Conservation (phyloP, 2,888 invertebrate genomes). For the Callyntrura sp. region DNA sequence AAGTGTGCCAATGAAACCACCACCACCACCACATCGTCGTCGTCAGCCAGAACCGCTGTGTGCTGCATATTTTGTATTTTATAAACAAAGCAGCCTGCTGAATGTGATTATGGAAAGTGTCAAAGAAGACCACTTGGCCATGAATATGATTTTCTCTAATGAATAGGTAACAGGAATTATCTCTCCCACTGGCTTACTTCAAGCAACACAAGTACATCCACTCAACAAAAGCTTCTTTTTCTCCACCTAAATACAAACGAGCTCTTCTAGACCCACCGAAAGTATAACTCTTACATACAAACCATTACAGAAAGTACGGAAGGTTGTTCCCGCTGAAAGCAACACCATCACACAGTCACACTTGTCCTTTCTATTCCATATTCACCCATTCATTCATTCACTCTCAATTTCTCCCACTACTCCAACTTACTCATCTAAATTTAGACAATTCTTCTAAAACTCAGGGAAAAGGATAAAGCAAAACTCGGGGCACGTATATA, state of each 20-base stretch:
- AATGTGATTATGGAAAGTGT: conserved; percentile 70
- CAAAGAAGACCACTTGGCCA: conserved; percentile 68
- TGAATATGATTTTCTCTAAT: conserved; percentile 55
- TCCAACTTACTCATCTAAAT: conserved; percentile 26
- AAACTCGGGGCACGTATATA: conserved; percentile 58
- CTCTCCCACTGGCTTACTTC: conserved; percentile 17
- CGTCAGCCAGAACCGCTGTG: conserved; percentile 6
- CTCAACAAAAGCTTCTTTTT: conserved; percentile 37
- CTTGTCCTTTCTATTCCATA: conserved; percentile 36
- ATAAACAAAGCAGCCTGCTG: conserved; percentile 32
- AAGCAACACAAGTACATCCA: conserved; percentile 33
- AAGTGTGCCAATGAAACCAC: conserved; percentile 50
- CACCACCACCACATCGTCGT: neutral
- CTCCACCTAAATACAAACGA: conserved; percentile 13
- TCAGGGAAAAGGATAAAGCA: conserved; percentile 29
- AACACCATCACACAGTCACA: conserved; percentile 3
- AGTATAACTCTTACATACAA: neutral
- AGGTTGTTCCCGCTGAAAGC: neutral
- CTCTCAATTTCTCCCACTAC: conserved; percentile 66
- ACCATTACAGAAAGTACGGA: neutral
- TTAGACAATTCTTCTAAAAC: conserved; percentile 44
- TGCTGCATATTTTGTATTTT: neutral
- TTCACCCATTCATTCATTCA: conserved; percentile 65
- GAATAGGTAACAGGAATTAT: conserved; percentile 55
- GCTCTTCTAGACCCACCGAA: neutral